Conservation (phyloP, 2,797 vertebrate species). For the Paramormyrops hopkinsi region DNA sequence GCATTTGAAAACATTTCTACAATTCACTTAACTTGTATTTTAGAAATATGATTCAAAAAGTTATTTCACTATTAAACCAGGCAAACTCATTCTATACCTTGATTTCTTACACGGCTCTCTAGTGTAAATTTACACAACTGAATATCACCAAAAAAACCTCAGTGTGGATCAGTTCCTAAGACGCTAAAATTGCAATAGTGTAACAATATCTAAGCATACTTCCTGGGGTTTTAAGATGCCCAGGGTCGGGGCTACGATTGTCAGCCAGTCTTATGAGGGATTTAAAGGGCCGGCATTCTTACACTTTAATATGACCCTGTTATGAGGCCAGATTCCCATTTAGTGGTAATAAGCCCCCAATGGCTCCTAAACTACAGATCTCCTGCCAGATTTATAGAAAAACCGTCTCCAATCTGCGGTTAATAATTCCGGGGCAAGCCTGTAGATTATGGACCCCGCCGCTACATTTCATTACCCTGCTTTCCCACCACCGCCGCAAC, state of each 20-base stretch:
- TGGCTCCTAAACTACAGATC: conserved; percentile 49
- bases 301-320: conserved; percentile 7
- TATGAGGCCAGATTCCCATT: conserved; percentile 2
- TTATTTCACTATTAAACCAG: background rate
- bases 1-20: background rate
- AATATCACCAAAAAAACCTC: background rate
- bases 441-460: conserved; percentile 36
- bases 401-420: conserved; percentile 48
- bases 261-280: background rate
- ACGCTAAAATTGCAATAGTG: background rate
- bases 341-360: conserved; percentile 47
- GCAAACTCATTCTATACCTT: background rate
- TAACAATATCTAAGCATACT: background rate
- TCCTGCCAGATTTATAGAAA: conserved; percentile 44
- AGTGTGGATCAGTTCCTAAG: background rate
- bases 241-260: background rate
- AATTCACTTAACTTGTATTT: background rate
- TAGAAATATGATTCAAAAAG: background rate
- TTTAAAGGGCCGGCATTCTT: conserved; percentile 3
- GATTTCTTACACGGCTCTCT: background rate
- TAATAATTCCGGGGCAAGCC: conserved; percentile 52
- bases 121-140: background rate
- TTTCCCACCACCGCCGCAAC: background rate
- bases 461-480: conserved; percentile 27
- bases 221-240: background rate